Evolutionary conservation across 1,140 invertebrate genomes (phyloP).

Genomic region (Orchesella cincta): DNA sequence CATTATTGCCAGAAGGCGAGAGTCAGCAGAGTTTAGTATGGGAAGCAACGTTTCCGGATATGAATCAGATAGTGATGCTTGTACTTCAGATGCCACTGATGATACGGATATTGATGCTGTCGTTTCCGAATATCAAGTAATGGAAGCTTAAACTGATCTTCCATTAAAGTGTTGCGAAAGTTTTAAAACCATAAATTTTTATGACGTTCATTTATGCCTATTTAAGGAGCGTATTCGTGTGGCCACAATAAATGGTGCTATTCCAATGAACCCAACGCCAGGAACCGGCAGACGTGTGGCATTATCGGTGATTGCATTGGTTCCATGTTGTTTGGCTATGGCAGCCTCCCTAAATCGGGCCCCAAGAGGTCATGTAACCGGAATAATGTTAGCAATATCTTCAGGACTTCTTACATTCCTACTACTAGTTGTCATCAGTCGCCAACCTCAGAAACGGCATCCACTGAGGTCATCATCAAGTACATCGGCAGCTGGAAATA

Average conservation of each 20-base stretch:
- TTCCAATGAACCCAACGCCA: slow-evolving; percentile 44
- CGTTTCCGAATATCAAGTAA: slow-evolving; percentile 46
- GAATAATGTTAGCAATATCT: slow-evolving; percentile 46
- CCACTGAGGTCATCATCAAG: not conserved
- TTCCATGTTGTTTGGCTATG: slow-evolving; percentile 43
- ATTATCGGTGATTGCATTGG: slow-evolving; percentile 41
- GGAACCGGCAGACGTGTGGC: slow-evolving; percentile 44
- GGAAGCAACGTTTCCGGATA: slow-evolving; percentile 49
- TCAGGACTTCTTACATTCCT: slow-evolving; percentile 47
- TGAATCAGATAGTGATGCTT: slow-evolving; percentile 44
- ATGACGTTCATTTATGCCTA: not conserved
- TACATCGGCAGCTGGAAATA: not conserved
- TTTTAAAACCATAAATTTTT: not conserved
- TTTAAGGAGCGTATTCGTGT: slow-evolving; percentile 45
- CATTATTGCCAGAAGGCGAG: slow-evolving; percentile 23
- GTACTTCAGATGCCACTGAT: slow-evolving; percentile 35
- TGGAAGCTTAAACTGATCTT: not conserved
- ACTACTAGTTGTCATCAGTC: slow-evolving; percentile 50
- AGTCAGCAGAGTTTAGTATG: slow-evolving; percentile 35
- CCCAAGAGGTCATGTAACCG: slow-evolving; percentile 43
- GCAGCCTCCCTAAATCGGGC: slow-evolving; percentile 42
- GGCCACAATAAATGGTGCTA: slow-evolving; percentile 42
- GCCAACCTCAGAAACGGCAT: slow-evolving; percentile 44
- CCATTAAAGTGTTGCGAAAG: not conserved
- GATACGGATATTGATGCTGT: slow-evolving; percentile 50